Evolutionary conservation across 1,140 invertebrate species (phyloP).

Genomic region (Octopus sinensis): DNA sequence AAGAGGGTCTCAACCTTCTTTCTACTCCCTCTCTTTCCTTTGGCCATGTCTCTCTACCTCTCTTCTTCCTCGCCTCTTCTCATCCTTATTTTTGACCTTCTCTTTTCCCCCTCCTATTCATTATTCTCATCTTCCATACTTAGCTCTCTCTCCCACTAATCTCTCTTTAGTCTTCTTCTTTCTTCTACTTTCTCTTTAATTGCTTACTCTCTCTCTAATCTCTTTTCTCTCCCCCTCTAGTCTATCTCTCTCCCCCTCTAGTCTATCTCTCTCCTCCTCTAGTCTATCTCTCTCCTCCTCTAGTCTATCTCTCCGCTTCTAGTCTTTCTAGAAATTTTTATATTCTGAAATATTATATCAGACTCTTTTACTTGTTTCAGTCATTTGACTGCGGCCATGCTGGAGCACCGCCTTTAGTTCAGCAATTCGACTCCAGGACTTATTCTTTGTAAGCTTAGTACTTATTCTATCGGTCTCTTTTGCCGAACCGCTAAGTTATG

Average conservation of each 20-base stretch:
- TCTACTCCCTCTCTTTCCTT: not conserved
- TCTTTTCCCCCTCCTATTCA: not conserved
- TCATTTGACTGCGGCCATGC: too few relatives aligned
- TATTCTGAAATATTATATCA: too few relatives aligned
- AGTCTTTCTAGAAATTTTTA: not conserved
- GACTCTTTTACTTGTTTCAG: too few relatives aligned
- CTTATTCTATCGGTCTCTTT: too few relatives aligned
- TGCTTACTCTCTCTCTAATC: not conserved
- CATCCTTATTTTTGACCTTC: not conserved
- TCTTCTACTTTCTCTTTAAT: not conserved
- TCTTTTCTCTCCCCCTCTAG: not conserved
- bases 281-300: not conserved
- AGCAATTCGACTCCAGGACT: too few relatives aligned
- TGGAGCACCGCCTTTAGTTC: too few relatives aligned
- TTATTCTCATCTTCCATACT: not conserved
- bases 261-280: not conserved
- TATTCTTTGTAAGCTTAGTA: too few relatives aligned
- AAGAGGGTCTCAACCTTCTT: not conserved
- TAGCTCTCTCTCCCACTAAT: not conserved
- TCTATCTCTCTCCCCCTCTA: not conserved
- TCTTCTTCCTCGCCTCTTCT: not conserved
- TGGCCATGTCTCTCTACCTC: not conserved
- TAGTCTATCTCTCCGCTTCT: not conserved
- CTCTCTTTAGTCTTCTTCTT: not conserved
- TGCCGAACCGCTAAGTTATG: too few relatives aligned